Base-by-base conservation (phyloP, 2,888 invertebrate species). In the Catocala nupta region DNA sequence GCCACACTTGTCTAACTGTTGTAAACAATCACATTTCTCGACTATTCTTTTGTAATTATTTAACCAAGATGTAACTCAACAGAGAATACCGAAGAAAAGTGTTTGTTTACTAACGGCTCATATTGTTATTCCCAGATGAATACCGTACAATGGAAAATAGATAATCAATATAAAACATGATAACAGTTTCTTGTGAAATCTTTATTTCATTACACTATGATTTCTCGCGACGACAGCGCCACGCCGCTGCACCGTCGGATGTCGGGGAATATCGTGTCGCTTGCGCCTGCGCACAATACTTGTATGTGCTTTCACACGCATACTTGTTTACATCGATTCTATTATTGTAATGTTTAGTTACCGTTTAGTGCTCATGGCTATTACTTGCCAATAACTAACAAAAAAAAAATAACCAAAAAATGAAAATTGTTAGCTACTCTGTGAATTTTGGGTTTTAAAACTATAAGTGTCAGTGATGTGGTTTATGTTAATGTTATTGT, bases 401-500 rank as follows among this genome's bases (percentile, higher is more conserved):
- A 12, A 39, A 44, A 25, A 45, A 39, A 48, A 39, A 45, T 48
- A 13, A 33, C 45, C 13, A 50, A 62, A 63, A 48, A 48, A 71
- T 78, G 78, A 51, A 9, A 51, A 33, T 39, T 0, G 39, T 63
- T 53, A 3, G 42, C 56, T 73, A 65, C 67, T 69, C 78, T 79
- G 80, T 80, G 71, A 68, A 71, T 74, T 75, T 71, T 49, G 60
- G 59, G 51, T 68, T 71, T 63, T 43, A 52, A 59, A 76, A 50
- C 55, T 66, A 73, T 64, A 59, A 55, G 75, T 78, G 71, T 59
- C 54, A 77, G 83, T 83, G 81, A 93, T 94, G 93, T 94, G 93
- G 93, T 91, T 85, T 77, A 80, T 91, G 78, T 82, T 90, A 70
- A 85, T 89, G 81, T 84, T 86, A 77, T 86, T 93, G 86, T 87